Conservation (phyloP, 2,797 vertebrate genomes). For the Scolopax rusticola region DNA sequence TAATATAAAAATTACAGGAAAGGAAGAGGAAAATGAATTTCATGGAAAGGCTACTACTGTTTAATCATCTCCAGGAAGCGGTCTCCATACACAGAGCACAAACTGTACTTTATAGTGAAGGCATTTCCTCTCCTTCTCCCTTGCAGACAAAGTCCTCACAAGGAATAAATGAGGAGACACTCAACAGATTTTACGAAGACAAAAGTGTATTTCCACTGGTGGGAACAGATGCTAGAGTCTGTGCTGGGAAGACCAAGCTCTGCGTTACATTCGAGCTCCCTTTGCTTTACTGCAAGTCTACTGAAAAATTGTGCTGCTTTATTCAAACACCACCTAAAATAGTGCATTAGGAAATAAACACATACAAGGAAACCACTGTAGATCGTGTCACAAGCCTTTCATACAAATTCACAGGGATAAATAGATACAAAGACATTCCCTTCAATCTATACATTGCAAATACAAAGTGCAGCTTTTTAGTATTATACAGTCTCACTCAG, state of each 20-base stretch:
- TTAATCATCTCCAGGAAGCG: not conserved
- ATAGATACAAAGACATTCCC: not conserved
- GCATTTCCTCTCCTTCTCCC: not conserved
- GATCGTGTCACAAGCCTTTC: not conserved
- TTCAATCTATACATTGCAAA: not conserved
- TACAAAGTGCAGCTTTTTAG: conserved; percentile 6
- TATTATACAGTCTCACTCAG: not conserved
- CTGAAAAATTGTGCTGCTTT: not conserved
- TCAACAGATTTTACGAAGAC: not conserved
- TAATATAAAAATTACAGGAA: not conserved
- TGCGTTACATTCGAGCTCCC: not conserved
- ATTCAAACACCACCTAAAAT: not conserved
- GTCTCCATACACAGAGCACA: not conserved
- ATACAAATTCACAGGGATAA: conserved; percentile 11
- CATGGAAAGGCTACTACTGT: not conserved
- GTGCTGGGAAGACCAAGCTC: not conserved
- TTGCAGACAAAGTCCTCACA: not conserved
- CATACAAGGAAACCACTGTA: not conserved
- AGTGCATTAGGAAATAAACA: not conserved
- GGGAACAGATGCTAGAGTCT: not conserved
- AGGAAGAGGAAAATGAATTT: not conserved
- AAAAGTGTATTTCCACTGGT: not conserved
- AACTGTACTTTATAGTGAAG: rapidly evolving
- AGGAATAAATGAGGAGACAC: not conserved
- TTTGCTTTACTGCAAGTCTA: not conserved